These are phyloP conservation scores for Micronycteris hirsuta DNA, from an alignment of 2,113 vertebrate species.

Conservation along the genomic window DNA sequence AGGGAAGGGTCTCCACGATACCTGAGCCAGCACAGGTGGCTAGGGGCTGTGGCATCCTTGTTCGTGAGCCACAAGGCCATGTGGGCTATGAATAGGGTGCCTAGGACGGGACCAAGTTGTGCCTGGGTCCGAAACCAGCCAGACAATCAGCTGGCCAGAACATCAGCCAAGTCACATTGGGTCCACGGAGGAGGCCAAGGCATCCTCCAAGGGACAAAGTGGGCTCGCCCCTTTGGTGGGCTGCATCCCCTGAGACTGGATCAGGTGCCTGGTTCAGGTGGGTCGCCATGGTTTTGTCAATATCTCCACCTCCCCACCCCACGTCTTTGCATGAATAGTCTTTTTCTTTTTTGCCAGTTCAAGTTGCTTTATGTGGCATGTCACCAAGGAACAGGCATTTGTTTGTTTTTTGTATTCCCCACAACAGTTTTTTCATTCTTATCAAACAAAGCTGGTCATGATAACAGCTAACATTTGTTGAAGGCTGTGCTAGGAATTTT, in stretches of 20 bases:
- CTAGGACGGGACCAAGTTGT: not conserved
- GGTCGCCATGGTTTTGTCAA: fast-evolving
- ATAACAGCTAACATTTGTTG: constrained; percentile 17
- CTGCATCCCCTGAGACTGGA: not conserved
- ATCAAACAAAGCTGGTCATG: constrained; percentile 28
- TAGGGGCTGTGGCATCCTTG: too few relatives aligned
- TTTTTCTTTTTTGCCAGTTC: not conserved
- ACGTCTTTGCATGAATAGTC: not conserved
- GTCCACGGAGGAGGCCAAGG: not conserved
- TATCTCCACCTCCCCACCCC: not conserved
- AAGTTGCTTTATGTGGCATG: not conserved
- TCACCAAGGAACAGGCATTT: not conserved
- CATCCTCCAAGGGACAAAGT: not conserved
- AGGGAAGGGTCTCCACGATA: not conserved
- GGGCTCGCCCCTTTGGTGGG: not conserved
- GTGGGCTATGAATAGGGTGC: not conserved
- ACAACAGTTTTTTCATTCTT: not conserved
- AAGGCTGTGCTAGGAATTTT: constrained; percentile 2
- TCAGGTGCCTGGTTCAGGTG: not conserved
- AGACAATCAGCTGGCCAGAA: not conserved
- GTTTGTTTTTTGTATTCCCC: not conserved
- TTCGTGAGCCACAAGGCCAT: not conserved
- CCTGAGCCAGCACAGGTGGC: not conserved
- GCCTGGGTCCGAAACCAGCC: not conserved
- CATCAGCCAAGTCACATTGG: fast-evolving